Percentiles rank a stretch among this genome's conserved stretches.
These are phyloP conservation scores for Calameuta filiformis DNA, from an alignment of 2,888 invertebrate genomes.

Conservation along the genomic window DNA sequence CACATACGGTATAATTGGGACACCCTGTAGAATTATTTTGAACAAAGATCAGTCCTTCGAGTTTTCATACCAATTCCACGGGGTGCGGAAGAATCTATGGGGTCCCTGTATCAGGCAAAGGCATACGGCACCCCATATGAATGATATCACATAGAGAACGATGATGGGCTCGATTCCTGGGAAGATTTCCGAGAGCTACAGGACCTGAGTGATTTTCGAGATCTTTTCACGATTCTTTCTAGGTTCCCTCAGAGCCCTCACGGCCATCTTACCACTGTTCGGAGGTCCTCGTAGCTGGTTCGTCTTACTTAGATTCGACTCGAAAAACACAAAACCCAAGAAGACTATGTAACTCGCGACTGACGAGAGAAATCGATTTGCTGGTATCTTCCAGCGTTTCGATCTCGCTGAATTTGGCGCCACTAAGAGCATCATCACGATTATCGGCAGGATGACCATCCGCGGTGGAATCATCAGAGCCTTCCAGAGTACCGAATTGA, in stretches of 20 bases:
- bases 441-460: conserved; percentile 65
- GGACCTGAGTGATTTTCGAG: too few species aligned
- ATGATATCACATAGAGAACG: conserved; percentile 69
- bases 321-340: conserved; percentile 72
- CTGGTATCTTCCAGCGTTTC: conserved; percentile 72
- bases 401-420: conserved; percentile 66
- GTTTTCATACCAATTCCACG: conserved; percentile 71
- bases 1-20: background rate
- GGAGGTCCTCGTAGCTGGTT: conserved; percentile 72
- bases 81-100: conserved; percentile 68
- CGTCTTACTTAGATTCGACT: conserved; percentile 72
- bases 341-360: conserved; percentile 76
- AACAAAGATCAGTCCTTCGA: background rate
- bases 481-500: conserved; percentile 65
- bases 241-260: background rate
- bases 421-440: conserved; percentile 65
- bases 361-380: conserved; percentile 79
- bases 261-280: conserved; percentile 66
- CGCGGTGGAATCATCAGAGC: conserved; percentile 60
- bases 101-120: conserved; percentile 72
- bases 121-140: conserved; percentile 70
- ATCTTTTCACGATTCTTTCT: too few species aligned
- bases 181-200: background rate
- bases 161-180: conserved; percentile 58
- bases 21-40: too few species aligned